Base-by-base conservation (phyloP, 2,888 invertebrate genomes). In the Ectobius pallidus region DNA sequence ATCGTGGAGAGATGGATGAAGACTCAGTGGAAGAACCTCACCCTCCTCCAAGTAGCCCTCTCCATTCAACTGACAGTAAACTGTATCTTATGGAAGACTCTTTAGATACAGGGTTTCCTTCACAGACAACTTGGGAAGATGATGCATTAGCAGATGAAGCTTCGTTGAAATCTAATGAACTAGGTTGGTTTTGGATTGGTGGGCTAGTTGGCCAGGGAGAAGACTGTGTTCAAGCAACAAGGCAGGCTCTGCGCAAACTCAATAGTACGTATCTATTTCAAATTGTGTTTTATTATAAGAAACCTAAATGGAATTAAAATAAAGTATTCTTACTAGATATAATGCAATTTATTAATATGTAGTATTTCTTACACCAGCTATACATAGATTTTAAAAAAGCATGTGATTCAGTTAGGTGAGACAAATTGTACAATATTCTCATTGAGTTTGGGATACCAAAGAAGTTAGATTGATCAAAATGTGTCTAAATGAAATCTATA, bases 141-240 rank as follows among this genome's bases (percentile, higher is more conserved):
- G 42, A 22, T 3, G 14, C 81, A 42, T 78, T 83, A 72, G 79
- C 80, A 76, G 44, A 58, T n/a, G 32, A 16, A 4, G 46, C 73
- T 20, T 34, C 49, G 14, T 39, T 89, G 75, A 88, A 88, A 74
- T 88, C 87, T 63, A 92, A 92, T 82, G 86, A 76, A 79, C 89
- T 90, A 74, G 95, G 95, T 58, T 95, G 95, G 94, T 88, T 91
- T 82, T 95, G 93, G 89, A 89, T 94, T 70, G 91, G 93, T 22
- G 93, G 93, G 44, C 88, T 95, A 72, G 89, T 91, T 75, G 94
- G 94, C 25, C 88, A 88, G 78, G 89, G 90, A 69, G 80, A 85
- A 16, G 89, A 90, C 80, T 86, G 90, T 11, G 86, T 86, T 72
- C 83, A 87, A 75, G 92, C 93, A 18, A 90, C 92, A 80, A 86